phyloP scores from a whole-genome alignment of 1,140 invertebrate genomes.

The Drosophila arizonae region DNA sequence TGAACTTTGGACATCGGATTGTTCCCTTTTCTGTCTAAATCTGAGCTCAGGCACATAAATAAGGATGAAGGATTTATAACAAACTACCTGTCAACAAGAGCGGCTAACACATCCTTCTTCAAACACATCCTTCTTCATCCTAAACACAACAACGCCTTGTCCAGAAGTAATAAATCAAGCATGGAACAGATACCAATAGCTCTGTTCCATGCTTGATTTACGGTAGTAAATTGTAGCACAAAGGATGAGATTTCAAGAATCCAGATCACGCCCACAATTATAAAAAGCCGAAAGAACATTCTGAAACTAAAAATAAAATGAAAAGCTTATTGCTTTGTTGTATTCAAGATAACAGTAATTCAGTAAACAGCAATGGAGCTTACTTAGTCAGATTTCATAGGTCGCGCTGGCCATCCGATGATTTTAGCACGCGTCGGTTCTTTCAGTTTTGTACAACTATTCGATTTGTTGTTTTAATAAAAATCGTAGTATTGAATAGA shows the following conservation, averaged over 20 bases:
- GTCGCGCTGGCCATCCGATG: neutral
- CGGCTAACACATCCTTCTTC: slow-evolving; percentile 33
- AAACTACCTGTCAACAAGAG: slow-evolving; percentile 37
- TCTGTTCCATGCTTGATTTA: slow-evolving; percentile 71
- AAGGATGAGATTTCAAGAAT: slow-evolving; percentile 85
- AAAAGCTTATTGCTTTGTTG: neutral
- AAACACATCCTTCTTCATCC: slow-evolving; percentile 51
- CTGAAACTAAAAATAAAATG: slow-evolving; percentile 84
- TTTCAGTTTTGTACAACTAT: slow-evolving; percentile 84
- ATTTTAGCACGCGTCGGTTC: slow-evolving; percentile 15
- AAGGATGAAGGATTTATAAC: neutral
- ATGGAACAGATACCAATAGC: slow-evolving; percentile 74
- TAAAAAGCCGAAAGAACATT: slow-evolving; percentile 87
- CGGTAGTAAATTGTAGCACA: neutral
- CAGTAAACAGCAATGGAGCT: neutral
- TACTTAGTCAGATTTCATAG: slow-evolving; percentile 38
- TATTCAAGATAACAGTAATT: neutral
- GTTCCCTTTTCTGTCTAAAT: neutral
- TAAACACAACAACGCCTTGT: slow-evolving; percentile 85
- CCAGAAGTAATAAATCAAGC: slow-evolving; percentile 76
- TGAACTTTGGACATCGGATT: neutral
- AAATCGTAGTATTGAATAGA: slow-evolving; percentile 87
- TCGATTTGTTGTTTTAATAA: slow-evolving; percentile 85
- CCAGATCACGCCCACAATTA: slow-evolving; percentile 89
- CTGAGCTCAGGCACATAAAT: neutral